Percentiles rank a stretch among this genome's conserved stretches.
Evolutionary conservation across 2,888 invertebrate genomes (phyloP).

Genomic region (Cinara cedri): DNA sequence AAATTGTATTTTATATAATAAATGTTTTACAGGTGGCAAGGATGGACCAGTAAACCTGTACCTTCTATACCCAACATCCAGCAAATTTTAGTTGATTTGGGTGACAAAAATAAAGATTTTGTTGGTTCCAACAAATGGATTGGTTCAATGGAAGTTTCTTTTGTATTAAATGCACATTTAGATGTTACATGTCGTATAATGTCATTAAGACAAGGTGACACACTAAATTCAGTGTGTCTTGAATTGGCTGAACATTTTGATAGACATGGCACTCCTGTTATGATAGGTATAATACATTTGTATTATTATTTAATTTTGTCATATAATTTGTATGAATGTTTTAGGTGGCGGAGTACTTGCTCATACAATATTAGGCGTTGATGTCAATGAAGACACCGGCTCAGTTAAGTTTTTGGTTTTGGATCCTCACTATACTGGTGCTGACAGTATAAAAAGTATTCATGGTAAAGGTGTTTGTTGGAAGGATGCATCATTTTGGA

Average conservation of each 20-base stretch:
- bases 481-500: constrained; percentile 95
- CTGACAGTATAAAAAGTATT: constrained; percentile 78
- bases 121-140: constrained; percentile 95
- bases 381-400: constrained; percentile 79
- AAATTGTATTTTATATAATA: background rate
- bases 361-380: constrained; percentile 95
- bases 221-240: constrained; percentile 78
- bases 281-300: constrained; percentile 84
- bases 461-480: constrained; percentile 91
- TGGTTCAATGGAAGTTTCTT: constrained; percentile 96
- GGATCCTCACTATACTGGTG: constrained; percentile 96
- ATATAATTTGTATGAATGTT: constrained; percentile 11
- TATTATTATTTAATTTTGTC: background rate
- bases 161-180: constrained; percentile 82
- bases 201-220: constrained; percentile 83
- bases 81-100: constrained; percentile 89
- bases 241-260: constrained; percentile 90
- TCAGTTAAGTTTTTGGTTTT: constrained; percentile 91
- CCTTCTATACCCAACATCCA: constrained; percentile 89
- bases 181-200: constrained; percentile 81
- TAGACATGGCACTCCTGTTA: constrained; percentile 91
- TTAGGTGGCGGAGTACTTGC: constrained; percentile 94
- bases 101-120: constrained; percentile 88
- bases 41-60: constrained; percentile 76
- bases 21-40: constrained; percentile 70